Percentiles rank a stretch among this genome's conserved stretches.
Conservation (phyloP, 2,888 invertebrate species). For the Harpagoxenus sublaevis region DNA sequence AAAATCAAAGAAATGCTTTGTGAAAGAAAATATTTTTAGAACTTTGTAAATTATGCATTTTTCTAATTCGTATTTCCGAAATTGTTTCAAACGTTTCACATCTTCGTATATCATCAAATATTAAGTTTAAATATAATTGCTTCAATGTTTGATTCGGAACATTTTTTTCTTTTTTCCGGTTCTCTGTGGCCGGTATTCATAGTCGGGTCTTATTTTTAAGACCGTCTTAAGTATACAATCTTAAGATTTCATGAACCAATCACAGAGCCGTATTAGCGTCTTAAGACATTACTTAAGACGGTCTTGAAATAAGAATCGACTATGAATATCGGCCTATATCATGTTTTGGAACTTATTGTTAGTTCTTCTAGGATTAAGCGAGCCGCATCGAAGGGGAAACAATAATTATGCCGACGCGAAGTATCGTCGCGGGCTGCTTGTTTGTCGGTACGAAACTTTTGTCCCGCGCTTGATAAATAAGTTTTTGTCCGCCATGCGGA, state of each 20-base stretch:
- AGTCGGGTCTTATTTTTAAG: too few relatives aligned
- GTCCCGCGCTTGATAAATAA: constrained; percentile 64
- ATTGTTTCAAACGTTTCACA: neutral
- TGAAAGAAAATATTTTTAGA: neutral
- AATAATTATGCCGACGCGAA: constrained; percentile 52
- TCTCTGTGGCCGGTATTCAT: neutral
- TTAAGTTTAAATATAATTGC: neutral
- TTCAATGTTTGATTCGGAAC: neutral
- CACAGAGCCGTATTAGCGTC: too few relatives aligned
- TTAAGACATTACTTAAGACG: too few relatives aligned
- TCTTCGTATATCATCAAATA: too few relatives aligned
- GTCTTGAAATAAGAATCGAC: too few relatives aligned
- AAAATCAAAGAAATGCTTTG: neutral
- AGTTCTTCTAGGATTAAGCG: constrained; percentile 23
- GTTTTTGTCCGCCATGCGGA: constrained; percentile 44
- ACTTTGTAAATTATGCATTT: constrained; percentile 3
- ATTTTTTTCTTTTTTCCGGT: neutral
- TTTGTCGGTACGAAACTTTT: constrained; percentile 60
- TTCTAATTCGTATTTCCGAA: neutral
- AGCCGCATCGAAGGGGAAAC: constrained; percentile 44
- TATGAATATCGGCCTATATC: neutral
- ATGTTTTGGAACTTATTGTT: neutral
- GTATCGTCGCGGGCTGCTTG: constrained; percentile 48
- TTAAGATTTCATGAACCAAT: too few relatives aligned
- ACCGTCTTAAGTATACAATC: too few relatives aligned